phyloP scores from a whole-genome alignment of 2,113 vertebrate genomes.

The Plectropomus leopardus region DNA sequence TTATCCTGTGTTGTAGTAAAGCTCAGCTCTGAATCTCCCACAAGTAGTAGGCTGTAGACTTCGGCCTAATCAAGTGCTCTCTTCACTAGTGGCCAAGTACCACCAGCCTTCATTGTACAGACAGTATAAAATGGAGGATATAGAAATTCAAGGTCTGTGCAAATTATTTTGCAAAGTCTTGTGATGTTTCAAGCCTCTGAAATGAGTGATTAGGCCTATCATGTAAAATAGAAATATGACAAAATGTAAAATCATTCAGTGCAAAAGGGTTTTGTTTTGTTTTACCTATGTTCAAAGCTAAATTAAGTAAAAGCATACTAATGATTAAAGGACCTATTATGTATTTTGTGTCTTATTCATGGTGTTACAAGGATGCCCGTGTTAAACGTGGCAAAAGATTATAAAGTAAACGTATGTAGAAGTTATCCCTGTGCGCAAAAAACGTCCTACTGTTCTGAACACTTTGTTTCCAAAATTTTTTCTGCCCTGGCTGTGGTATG shows the following conservation, averaged over 20 bases:
- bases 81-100: constrained; percentile 43
- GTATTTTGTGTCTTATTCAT: too few species aligned
- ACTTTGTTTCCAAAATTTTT: too few species aligned
- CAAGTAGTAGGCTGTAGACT: constrained; percentile 33
- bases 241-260: not conserved
- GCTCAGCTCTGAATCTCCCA: constrained; percentile 61
- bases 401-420: too few species aligned
- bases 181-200: constrained; percentile 20
- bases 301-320: not conserved
- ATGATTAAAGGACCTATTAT: not conserved
- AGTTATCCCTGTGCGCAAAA: too few species aligned
- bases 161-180: constrained; percentile 44
- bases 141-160: constrained; percentile 35
- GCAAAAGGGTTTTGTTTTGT: not conserved
- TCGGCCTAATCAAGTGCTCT: constrained; percentile 65
- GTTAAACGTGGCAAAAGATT: too few species aligned
- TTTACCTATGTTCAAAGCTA: not conserved
- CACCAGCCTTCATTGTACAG: constrained; percentile 29
- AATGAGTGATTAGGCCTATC: constrained; percentile 7
- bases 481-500: too few species aligned
- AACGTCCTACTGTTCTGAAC: too few species aligned
- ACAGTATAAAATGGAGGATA: constrained; percentile 29
- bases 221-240: not conserved
- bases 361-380: too few species aligned
- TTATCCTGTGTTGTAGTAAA: constrained; percentile 57